phyloP scores from a whole-genome alignment of 2,113 vertebrate species.

The Haplotaxodon microlepis region DNA sequence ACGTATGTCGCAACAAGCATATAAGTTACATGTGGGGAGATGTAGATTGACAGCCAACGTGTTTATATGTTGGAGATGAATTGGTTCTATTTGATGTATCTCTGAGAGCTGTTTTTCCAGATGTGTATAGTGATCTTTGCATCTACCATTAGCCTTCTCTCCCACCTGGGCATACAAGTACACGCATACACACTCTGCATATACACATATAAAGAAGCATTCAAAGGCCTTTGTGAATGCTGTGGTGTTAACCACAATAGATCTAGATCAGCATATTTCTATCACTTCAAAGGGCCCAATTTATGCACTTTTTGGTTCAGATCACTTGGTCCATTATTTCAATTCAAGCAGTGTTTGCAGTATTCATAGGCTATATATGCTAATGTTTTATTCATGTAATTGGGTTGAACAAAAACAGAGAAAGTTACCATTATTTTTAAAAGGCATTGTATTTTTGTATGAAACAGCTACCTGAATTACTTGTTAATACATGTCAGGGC shows the following conservation, averaged over 20 bases:
- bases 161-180: not conserved
- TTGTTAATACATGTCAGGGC: not conserved
- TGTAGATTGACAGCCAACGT: conserved; percentile 61
- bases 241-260: conserved; percentile 17
- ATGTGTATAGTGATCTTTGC: not conserved
- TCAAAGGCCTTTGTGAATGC: not conserved
- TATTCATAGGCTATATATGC: not conserved
- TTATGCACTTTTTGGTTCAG: not conserved
- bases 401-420: not conserved
- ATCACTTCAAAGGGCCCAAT: not conserved
- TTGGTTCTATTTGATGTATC: conserved; percentile 47
- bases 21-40: conserved; percentile 58
- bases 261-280: conserved; percentile 24
- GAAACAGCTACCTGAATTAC: not conserved
- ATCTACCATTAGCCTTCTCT: not conserved
- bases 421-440: not conserved
- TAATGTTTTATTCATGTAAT: conserved; percentile 27
- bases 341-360: not conserved
- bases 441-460: not conserved
- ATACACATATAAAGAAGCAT: not conserved
- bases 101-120: not conserved
- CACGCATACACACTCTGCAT: not conserved
- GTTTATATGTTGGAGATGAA: conserved; percentile 48
- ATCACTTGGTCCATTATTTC: not conserved
- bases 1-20: conserved; percentile 32